Percentiles rank a stretch among this genome's conserved stretches.
Conservation (phyloP, 2,797 vertebrate genomes). For the Silurus aristotelis region DNA sequence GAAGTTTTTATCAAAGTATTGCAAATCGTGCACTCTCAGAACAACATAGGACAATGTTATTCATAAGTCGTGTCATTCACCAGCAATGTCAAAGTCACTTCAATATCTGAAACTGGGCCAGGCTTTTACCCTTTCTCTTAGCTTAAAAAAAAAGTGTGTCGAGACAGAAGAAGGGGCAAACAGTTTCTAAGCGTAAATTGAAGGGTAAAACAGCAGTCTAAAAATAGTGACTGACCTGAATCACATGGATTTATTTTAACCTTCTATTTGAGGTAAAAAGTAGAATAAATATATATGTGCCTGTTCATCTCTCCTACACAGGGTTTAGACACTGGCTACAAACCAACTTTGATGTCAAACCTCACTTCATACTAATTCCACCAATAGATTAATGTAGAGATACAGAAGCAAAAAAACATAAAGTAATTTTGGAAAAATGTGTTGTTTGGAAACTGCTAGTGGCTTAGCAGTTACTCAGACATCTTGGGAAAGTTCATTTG, state of each 20-base stretch:
- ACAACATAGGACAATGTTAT: background rate
- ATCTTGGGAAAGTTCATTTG: no score
- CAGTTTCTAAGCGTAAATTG: slow-evolving; percentile 34
- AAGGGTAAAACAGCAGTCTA: slow-evolving; percentile 46
- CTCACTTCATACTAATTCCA: background rate
- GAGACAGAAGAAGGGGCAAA: slow-evolving; percentile 31
- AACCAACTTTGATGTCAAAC: background rate
- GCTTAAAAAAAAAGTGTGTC: slow-evolving; percentile 43
- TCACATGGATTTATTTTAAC: slow-evolving; percentile 29
- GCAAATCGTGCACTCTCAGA: background rate
- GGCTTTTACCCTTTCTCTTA: slow-evolving; percentile 5
- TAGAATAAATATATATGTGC: background rate
- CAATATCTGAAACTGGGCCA: slow-evolving; percentile 22
- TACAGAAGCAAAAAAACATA: background rate
- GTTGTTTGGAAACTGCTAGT: no score
- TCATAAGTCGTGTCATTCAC: background rate
- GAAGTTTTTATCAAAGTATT: background rate
- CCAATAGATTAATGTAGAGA: background rate
- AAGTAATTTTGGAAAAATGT: no score
- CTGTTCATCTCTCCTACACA: background rate
- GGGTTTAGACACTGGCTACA: background rate
- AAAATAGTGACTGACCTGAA: slow-evolving; percentile 51
- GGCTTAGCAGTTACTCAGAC: no score
- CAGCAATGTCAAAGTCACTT: slow-evolving; percentile 30
- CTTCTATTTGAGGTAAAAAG: slow-evolving; percentile 17